phyloP scores from a whole-genome alignment of 1,140 invertebrate species.

The Drosophila sulfurigaster region DNA sequence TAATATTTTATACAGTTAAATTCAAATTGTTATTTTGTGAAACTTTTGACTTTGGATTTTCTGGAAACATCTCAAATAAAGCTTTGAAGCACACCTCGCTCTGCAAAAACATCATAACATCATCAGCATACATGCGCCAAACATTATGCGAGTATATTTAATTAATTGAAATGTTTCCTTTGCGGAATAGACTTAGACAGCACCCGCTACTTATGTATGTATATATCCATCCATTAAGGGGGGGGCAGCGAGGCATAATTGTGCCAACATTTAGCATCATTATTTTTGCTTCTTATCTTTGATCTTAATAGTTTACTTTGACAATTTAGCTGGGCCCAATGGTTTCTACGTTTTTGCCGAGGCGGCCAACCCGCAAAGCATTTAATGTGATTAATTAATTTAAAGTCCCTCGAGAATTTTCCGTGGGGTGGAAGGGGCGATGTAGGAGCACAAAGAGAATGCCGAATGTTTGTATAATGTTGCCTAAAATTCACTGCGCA shows the following conservation, averaged over 20 bases:
- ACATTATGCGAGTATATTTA: conserved; percentile 45
- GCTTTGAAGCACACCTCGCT: neutral
- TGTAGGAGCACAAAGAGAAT: conserved; percentile 3
- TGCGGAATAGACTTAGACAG: conserved; percentile 9
- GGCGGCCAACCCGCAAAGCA: conserved; percentile 42
- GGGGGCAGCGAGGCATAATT: conserved; percentile 65
- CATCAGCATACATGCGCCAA: conserved; percentile 31
- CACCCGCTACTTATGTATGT: neutral
- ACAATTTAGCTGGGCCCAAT: conserved; percentile 50
- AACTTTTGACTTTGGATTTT: too few relatives aligned
- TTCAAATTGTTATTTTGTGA: too few relatives aligned
- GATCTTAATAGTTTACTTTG: conserved; percentile 78
- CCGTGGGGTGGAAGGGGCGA: neutral
- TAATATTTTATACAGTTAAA: too few relatives aligned
- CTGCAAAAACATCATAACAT: conserved; percentile 13
- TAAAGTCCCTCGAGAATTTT: conserved; percentile 47
- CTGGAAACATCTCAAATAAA: too few relatives aligned
- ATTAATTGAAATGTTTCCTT: conserved; percentile 59
- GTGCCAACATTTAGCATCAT: conserved; percentile 75
- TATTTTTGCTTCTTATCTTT: conserved; percentile 75
- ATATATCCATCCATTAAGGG: conserved; percentile 49
- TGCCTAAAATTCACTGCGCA: conserved; percentile 20
- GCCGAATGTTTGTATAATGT: conserved; percentile 15
- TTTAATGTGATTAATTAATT: conserved; percentile 81
- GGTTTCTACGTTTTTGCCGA: conserved; percentile 30